Conservation (phyloP, 2,888 invertebrate species). For the Camponotus fellah region DNA sequence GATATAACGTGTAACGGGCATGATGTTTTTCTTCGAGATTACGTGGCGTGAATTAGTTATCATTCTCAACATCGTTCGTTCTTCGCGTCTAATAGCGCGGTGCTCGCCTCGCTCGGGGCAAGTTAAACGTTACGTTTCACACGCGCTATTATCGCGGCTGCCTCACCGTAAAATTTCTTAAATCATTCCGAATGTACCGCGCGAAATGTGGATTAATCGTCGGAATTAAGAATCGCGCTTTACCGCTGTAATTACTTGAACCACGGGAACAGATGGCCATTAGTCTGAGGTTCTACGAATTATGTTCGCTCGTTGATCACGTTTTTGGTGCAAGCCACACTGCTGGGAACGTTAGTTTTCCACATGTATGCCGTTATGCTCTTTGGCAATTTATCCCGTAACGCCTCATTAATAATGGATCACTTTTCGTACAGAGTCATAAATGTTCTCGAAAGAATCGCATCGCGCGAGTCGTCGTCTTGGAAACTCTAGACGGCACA, state of each 20-base stretch:
- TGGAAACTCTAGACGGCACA: background rate
- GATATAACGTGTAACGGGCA: conserved; percentile 24
- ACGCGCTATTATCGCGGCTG: conserved; percentile 49
- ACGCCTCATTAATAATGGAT: background rate
- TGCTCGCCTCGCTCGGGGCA: conserved; percentile 7
- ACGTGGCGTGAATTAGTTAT: conserved; percentile 54
- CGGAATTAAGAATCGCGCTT: conserved; percentile 51
- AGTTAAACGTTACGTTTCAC: conserved; percentile 46
- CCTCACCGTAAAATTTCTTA: conserved; percentile 50
- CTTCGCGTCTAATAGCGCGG: conserved; percentile 21
- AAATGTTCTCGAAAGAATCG: background rate
- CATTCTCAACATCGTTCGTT: conserved; percentile 45
- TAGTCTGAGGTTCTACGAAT: conserved; percentile 53
- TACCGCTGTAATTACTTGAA: conserved; percentile 54
- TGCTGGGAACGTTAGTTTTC: conserved; percentile 34
- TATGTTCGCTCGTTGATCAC: conserved; percentile 55
- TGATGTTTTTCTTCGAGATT: conserved; percentile 49
- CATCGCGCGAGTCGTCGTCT: background rate
- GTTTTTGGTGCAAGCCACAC: conserved; percentile 47
- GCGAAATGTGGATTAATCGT: conserved; percentile 52
- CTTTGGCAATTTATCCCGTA: conserved; percentile 11
- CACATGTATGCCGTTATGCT: conserved; percentile 7
- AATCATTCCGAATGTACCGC: conserved; percentile 54
- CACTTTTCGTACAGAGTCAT: background rate
- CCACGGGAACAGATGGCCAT: conserved; percentile 54